Conservation (phyloP, 2,888 invertebrate genomes). For the Drosophila villosipedis region DNA sequence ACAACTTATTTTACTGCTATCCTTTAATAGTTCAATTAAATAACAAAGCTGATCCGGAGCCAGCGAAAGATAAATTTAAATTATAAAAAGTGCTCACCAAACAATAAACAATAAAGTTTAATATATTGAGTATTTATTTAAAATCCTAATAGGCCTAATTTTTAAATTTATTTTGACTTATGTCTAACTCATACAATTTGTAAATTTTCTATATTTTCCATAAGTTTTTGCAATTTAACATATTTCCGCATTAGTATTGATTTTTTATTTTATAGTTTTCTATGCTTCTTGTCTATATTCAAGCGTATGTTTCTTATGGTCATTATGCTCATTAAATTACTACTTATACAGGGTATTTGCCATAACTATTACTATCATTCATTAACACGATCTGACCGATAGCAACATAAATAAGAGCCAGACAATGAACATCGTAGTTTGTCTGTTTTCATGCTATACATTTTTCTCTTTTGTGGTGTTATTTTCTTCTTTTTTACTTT, state of each 20-base stretch:
- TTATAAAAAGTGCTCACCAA: neutral
- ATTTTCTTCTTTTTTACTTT: slow-evolving; percentile 4
- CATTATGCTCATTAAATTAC: neutral
- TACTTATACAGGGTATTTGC: slow-evolving; percentile 27
- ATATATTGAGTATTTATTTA: neutral
- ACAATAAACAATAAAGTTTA: neutral
- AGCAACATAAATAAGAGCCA: slow-evolving; percentile 72
- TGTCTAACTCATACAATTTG: neutral
- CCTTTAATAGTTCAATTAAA: neutral
- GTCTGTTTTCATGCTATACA: slow-evolving; percentile 57
- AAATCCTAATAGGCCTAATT: neutral
- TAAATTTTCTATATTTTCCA: neutral
- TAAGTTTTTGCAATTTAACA: neutral
- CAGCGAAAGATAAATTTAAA: neutral
- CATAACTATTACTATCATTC: slow-evolving; percentile 65
- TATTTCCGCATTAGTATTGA: neutral
- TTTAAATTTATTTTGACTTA: neutral
- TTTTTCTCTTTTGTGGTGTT: slow-evolving; percentile 34
- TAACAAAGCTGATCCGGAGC: neutral
- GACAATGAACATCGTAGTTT: slow-evolving; percentile 67
- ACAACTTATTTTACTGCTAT: neutral
- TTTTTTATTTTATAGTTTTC: neutral
- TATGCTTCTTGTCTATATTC: neutral
- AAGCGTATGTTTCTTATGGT: neutral
- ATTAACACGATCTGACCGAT: slow-evolving; percentile 53